phyloP scores from a whole-genome alignment of 2,797 vertebrate species.

The Emys orbicularis region DNA sequence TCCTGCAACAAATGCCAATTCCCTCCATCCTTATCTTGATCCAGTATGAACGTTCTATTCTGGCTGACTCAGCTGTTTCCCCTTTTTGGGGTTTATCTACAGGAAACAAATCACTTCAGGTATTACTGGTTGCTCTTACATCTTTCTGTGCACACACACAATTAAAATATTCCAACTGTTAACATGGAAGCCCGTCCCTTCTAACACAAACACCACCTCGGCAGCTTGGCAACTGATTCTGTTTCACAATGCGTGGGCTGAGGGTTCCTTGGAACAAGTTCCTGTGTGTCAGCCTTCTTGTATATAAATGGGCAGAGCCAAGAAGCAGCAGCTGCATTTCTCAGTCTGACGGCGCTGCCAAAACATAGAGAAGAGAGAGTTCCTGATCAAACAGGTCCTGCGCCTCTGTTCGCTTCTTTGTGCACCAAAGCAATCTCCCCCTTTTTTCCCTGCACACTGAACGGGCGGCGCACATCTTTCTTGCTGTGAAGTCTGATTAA shows the following conservation, averaged over 20 bases:
- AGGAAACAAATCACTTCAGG: background rate
- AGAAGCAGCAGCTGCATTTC: background rate
- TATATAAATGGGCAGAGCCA: background rate
- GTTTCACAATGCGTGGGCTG: background rate
- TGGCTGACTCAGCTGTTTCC: background rate
- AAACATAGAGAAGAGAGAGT: background rate
- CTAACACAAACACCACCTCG: background rate
- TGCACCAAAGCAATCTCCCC: background rate
- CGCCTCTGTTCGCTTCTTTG: background rate
- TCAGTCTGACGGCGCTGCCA: background rate
- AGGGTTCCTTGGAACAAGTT: background rate
- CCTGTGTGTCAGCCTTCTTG: background rate
- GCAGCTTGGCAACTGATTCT: background rate
- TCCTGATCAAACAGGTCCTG: background rate
- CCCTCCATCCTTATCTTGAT: background rate
- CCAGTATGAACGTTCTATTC: background rate
- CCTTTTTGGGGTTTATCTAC: background rate
- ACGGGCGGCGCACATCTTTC: background rate
- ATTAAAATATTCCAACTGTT: background rate
- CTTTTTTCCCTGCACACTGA: background rate
- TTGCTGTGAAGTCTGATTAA: background rate
- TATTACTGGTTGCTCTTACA: background rate
- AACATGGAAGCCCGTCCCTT: background rate
- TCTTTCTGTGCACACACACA: background rate
- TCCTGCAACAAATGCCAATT: background rate